These are phyloP conservation scores for Gymnocypris eckloni DNA, from an alignment of 2,797 vertebrate species.

Conservation along the genomic window DNA sequence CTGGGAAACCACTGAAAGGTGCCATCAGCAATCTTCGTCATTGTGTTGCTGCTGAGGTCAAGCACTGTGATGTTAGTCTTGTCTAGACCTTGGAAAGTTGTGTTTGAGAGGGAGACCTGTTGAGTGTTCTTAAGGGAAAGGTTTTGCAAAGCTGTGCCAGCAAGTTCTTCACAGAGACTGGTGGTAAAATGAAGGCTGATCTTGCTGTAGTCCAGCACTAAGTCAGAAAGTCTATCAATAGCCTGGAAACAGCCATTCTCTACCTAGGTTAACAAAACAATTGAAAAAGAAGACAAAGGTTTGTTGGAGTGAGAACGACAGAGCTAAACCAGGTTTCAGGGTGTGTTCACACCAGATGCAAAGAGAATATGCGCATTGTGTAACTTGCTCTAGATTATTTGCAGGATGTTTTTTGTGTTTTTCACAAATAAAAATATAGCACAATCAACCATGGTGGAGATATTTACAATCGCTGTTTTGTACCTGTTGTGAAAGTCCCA, in stretches of 20 bases:
- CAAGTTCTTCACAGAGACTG: slow-evolving; percentile 83
- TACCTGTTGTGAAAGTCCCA: too few relatives aligned
- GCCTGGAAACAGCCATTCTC: slow-evolving; percentile 81
- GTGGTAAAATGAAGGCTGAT: slow-evolving; percentile 66
- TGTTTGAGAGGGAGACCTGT: slow-evolving; percentile 70
- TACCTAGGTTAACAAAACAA: slow-evolving; percentile 76
- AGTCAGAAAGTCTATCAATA: slow-evolving; percentile 77
- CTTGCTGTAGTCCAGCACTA: slow-evolving; percentile 80
- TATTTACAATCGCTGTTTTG: too few relatives aligned
- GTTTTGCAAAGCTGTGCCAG: slow-evolving; percentile 76
- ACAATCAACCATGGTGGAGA: too few relatives aligned
- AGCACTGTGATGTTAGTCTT: slow-evolving; percentile 82
- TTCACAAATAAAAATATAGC: too few relatives aligned
- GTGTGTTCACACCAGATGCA: too few relatives aligned
- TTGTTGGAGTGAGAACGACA: neutral
- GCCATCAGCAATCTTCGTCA: slow-evolving; percentile 74
- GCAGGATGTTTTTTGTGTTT: too few relatives aligned
- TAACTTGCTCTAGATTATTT: too few relatives aligned
- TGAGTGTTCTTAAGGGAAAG: slow-evolving; percentile 80
- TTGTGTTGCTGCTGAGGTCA: slow-evolving; percentile 84
- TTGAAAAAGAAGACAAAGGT: neutral
- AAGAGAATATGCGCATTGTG: too few relatives aligned
- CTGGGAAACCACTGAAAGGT: slow-evolving; percentile 84
- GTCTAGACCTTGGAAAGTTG: slow-evolving; percentile 81
- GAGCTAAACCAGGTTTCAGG: neutral